Evolutionary conservation across 1,140 invertebrate genomes (phyloP).

Genomic region (Drosophila repleta): DNA sequence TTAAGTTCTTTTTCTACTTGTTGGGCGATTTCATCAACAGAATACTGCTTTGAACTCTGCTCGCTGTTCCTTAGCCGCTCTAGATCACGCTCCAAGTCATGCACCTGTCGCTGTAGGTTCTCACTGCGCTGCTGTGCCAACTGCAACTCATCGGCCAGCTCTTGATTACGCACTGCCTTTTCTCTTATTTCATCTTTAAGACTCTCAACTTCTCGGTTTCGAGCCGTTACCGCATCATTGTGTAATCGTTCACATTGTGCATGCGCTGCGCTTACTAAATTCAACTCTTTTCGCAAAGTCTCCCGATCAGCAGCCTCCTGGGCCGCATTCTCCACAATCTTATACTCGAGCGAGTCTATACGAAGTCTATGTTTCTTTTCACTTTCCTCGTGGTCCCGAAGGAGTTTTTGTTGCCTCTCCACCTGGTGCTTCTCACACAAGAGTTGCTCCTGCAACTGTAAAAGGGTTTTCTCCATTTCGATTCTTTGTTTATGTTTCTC

Average conservation of each 20-base stretch:
- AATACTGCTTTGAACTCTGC: conserved; percentile 73
- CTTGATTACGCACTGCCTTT: conserved; percentile 51
- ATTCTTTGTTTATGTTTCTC: conserved; percentile 60
- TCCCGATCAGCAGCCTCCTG: conserved; percentile 65
- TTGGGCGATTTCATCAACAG: conserved; percentile 86
- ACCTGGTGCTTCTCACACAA: conserved; percentile 55
- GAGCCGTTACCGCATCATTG: conserved; percentile 46
- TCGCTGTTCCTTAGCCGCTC: conserved; percentile 69
- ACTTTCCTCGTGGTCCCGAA: conserved; percentile 56
- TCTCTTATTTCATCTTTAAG: conserved; percentile 64
- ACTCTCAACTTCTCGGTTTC: conserved; percentile 60
- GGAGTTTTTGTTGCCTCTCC: conserved; percentile 45
- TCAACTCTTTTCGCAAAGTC: conserved; percentile 64
- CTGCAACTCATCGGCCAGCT: conserved; percentile 45
- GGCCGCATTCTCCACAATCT: conserved; percentile 57
- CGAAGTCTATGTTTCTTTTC: conserved; percentile 57
- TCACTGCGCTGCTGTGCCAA: conserved; percentile 43
- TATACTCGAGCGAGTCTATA: conserved; percentile 55
- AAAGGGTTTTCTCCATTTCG: conserved; percentile 48
- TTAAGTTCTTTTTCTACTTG: conserved; percentile 86
- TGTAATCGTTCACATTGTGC: conserved; percentile 57
- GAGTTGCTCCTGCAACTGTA: conserved; percentile 43
- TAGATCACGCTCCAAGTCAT: conserved; percentile 60
- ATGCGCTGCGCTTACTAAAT: conserved; percentile 58
- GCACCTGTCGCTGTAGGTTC: conserved; percentile 55